A percentile compares a stretch with the other conserved stretches of the same genome.
These are phyloP conservation scores for Apocheima hispidaria DNA, from an alignment of 2,888 invertebrate genomes.

Conservation along the genomic window DNA sequence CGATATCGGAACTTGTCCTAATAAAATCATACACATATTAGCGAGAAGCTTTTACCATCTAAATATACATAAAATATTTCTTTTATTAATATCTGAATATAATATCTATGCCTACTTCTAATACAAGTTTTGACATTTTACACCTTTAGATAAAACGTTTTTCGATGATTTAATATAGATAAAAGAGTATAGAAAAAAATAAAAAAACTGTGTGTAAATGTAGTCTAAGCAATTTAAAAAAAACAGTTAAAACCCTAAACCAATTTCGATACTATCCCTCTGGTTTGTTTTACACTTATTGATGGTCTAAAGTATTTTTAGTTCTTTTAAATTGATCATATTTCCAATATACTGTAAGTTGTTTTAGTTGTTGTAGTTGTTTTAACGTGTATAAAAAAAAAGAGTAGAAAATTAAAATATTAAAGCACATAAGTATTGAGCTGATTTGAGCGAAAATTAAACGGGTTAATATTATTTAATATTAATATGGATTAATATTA, in stretches of 20 bases:
- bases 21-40: conserved; percentile 51
- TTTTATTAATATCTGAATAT: conserved; percentile 51
- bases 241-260: background rate
- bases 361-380: background rate
- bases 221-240: background rate
- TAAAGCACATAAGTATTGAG: conserved; percentile 45
- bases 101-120: conserved; percentile 46
- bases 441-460: conserved; percentile 53
- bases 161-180: conserved; percentile 16
- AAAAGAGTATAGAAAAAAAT: background rate
- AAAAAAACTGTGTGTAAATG: no score
- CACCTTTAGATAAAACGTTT: background rate
- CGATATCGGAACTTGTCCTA: conserved; percentile 30
- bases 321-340: no score
- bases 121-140: conserved; percentile 32
- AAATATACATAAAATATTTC: conserved; percentile 44
- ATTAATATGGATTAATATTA: conserved; percentile 15
- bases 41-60: conserved; percentile 49
- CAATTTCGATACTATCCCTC: background rate
- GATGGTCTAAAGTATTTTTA: no score
- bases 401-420: conserved; percentile 3
- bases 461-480: conserved; percentile 6
- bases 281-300: background rate
- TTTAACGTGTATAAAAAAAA: conserved; percentile 6
- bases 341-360: no score